These are phyloP conservation scores for Sander vitreus DNA, from an alignment of 2,113 vertebrate species.

Conservation along the genomic window DNA sequence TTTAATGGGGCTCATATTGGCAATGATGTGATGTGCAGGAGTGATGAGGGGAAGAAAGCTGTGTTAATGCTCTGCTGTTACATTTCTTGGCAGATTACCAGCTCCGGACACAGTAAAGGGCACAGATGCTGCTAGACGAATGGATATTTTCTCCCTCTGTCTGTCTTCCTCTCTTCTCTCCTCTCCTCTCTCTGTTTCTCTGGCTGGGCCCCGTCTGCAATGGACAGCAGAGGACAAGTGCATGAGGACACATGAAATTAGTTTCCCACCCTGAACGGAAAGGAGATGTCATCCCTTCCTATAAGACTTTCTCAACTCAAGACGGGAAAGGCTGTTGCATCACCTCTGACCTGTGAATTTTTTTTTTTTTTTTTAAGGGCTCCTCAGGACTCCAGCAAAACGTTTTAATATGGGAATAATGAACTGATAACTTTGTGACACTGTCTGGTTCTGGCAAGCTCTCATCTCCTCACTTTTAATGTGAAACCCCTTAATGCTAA, in stretches of 20 bases:
- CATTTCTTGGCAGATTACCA: slow-evolving; percentile 87
- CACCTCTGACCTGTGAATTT: slow-evolving; percentile 55
- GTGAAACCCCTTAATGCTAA: background rate
- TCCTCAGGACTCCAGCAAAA: slow-evolving; percentile 50
- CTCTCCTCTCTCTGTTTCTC: slow-evolving; percentile 23
- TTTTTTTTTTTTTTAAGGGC: slow-evolving; percentile 32
- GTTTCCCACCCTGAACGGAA: slow-evolving; percentile 11
- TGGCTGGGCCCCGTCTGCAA: slow-evolving; percentile 12
- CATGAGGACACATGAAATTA: slow-evolving; percentile 31
- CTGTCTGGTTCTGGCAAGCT: slow-evolving; percentile 8
- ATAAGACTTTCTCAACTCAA: slow-evolving; percentile 4
- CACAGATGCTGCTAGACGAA: slow-evolving; percentile 71
- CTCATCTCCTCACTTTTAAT: slow-evolving; percentile 16
- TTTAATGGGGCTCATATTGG: slow-evolving; percentile 49
- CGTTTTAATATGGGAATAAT: slow-evolving; percentile 50
- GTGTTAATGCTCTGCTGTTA: slow-evolving; percentile 72
- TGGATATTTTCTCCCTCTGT: slow-evolving; percentile 67
- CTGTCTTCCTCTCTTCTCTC: slow-evolving; percentile 43
- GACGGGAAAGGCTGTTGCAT: slow-evolving; percentile 26
- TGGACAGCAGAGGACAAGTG: slow-evolving; percentile 65
- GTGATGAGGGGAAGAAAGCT: slow-evolving; percentile 47
- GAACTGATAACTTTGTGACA: slow-evolving; percentile 39
- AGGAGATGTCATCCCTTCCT: slow-evolving; percentile 40
- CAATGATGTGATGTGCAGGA: slow-evolving; percentile 54
- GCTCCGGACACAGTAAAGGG: slow-evolving; percentile 86